Conservation (phyloP, 2,888 invertebrate genomes). For the Achlya flavicornis region DNA sequence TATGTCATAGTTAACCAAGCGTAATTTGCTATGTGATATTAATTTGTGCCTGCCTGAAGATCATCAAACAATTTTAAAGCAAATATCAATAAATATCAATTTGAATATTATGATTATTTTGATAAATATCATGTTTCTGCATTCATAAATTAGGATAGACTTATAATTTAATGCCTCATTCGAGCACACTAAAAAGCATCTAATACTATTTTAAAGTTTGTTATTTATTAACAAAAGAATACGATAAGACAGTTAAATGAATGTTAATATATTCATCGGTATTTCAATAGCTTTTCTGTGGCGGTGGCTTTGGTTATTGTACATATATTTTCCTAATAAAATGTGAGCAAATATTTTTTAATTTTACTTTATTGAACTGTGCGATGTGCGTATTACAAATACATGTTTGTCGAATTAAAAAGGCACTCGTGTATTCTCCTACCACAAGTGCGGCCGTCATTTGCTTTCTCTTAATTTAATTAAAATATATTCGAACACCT, state of each 20-base stretch:
- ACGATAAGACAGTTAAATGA: conserved; percentile 7
- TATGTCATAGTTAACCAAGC: background rate
- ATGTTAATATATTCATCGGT: conserved; percentile 14
- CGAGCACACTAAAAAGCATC: background rate
- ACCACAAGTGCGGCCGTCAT: no score
- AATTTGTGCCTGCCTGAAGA: background rate
- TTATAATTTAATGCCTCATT: no score
- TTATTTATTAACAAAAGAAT: conserved; percentile 11
- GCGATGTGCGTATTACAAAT: no score
- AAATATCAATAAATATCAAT: background rate
- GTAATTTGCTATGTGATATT: background rate
- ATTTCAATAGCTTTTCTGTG: conserved; percentile 8
- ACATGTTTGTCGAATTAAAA: no score
- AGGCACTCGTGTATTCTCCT: no score
- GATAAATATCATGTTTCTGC: no score
- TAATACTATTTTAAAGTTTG: conserved; percentile 3
- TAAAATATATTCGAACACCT: background rate
- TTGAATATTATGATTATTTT: no score
- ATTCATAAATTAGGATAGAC: no score
- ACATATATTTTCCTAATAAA: background rate
- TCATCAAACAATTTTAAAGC: no score
- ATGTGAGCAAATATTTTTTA: background rate
- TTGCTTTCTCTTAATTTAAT: background rate
- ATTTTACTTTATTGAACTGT: no score
- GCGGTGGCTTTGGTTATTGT: conserved; percentile 9